These are phyloP conservation scores for Drosophila ambigua DNA, from an alignment of 1,140 invertebrate species.

Conservation along the genomic window DNA sequence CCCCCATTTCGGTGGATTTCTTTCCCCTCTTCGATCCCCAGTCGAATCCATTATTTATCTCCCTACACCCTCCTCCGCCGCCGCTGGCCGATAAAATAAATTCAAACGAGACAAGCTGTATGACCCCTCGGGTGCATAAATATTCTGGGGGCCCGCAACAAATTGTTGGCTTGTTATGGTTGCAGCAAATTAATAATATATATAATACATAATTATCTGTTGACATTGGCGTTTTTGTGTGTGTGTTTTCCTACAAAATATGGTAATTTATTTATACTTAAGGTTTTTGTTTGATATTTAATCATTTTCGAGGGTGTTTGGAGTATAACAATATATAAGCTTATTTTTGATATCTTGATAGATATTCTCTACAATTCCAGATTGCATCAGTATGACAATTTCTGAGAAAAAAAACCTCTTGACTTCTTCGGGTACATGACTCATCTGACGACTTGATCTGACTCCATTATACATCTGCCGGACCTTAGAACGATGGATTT, in stretches of 20 bases:
- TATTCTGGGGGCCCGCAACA: slow-evolving; percentile 43
- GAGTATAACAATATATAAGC: too few species aligned
- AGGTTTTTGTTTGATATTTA: slow-evolving; percentile 14
- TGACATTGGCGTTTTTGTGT: slow-evolving; percentile 51
- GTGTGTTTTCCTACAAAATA: background rate
- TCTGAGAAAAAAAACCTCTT: too few species aligned
- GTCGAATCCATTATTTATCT: slow-evolving; percentile 44
- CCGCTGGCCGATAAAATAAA: slow-evolving; percentile 61
- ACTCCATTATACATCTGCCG: too few species aligned
- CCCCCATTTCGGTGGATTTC: slow-evolving; percentile 39
- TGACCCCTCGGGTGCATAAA: slow-evolving; percentile 54
- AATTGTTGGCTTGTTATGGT: slow-evolving; percentile 51
- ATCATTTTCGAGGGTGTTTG: background rate
- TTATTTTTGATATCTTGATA: too few species aligned
- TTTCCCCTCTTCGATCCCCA: background rate
- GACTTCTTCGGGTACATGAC: too few species aligned
- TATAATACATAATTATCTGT: slow-evolving; percentile 38
- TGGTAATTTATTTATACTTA: slow-evolving; percentile 13
- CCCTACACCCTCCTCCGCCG: slow-evolving; percentile 38
- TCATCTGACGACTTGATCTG: too few species aligned
- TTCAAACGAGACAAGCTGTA: slow-evolving; percentile 62
- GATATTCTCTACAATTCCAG: too few species aligned
- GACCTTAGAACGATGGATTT: too few species aligned
- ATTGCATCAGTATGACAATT: too few species aligned
- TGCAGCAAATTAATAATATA: slow-evolving; percentile 42